A percentile compares a stretch with the other conserved stretches of the same genome.
Evolutionary conservation across 2,113 vertebrate genomes (phyloP).

Genomic region (Tylochromis polylepis): DNA sequence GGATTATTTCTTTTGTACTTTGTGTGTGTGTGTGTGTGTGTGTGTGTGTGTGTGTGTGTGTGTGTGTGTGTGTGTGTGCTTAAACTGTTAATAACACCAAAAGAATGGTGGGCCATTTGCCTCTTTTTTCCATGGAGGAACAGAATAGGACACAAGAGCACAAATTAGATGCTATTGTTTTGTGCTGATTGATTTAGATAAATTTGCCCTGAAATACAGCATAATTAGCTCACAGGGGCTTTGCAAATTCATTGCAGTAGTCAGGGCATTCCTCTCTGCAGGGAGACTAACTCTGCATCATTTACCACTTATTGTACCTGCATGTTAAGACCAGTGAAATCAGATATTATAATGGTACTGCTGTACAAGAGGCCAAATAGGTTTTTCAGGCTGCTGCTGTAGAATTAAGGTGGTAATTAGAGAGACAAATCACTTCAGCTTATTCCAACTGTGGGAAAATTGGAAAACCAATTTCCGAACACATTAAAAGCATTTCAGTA

Average conservation of each 20-base stretch:
- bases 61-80: not conserved
- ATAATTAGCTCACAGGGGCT: conserved; percentile 47
- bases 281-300: conserved; percentile 34
- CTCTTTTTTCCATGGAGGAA: not conserved
- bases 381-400: conserved; percentile 28
- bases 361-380: conserved; percentile 28
- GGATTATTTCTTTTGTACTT: not conserved
- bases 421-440: conserved; percentile 60
- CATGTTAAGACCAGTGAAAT: conserved; percentile 41
- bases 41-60: not conserved
- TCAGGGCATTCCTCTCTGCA: conserved; percentile 1
- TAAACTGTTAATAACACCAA: not conserved
- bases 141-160: not conserved
- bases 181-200: conserved; percentile 46
- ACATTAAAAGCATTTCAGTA: conserved; percentile 15
- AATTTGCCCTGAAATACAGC: conserved; percentile 34
- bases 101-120: not conserved
- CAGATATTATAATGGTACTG: conserved; percentile 39
- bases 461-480: conserved; percentile 48
- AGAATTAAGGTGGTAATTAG: conserved; percentile 51
- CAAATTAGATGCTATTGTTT: not conserved
- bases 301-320: conserved; percentile 51
- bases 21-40: not conserved
- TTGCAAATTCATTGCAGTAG: conserved; percentile 7
- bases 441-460: conserved; percentile 45